A percentile compares a stretch with the other conserved stretches of the same genome.
Conservation (phyloP, 2,113 vertebrate species). For the Cinclus cinclus region DNA sequence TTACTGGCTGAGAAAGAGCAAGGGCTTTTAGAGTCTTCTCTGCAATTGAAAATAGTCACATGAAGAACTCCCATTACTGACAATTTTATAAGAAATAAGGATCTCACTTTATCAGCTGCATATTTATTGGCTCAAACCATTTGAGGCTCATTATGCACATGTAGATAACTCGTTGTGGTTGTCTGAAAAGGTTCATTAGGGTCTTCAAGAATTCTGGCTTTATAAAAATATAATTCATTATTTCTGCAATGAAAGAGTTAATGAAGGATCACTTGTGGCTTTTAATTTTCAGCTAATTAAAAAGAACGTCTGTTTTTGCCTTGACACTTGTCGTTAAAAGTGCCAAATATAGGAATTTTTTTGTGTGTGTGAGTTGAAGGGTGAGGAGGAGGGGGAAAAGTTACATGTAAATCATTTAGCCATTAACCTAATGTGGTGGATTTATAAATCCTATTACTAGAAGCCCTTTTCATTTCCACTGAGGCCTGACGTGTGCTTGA, state of each 20-base stretch:
- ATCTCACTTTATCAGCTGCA: slow-evolving; percentile 67
- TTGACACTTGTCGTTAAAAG: slow-evolving; percentile 63
- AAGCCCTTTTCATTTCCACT: slow-evolving; percentile 79
- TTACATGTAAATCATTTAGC: slow-evolving; percentile 80
- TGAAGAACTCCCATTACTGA: slow-evolving; percentile 56
- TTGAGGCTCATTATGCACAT: slow-evolving; percentile 64
- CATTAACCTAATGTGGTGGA: slow-evolving; percentile 80
- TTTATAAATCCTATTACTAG: slow-evolving; percentile 80
- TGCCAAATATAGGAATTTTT: slow-evolving; percentile 53
- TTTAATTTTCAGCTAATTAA: slow-evolving; percentile 55
- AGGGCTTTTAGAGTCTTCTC: slow-evolving; percentile 63
- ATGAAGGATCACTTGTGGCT: slow-evolving; percentile 29
- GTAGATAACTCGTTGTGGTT: slow-evolving; percentile 57
- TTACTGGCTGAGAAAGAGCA: slow-evolving; percentile 51
- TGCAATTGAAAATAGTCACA: slow-evolving; percentile 66
- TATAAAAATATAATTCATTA: slow-evolving; percentile 74
- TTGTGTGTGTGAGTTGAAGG: slow-evolving; percentile 67
- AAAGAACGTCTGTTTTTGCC: slow-evolving; percentile 66
- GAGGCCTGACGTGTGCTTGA: slow-evolving; percentile 76
- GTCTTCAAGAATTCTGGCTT: slow-evolving; percentile 69
- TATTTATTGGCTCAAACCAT: slow-evolving; percentile 64
- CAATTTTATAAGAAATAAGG: slow-evolving; percentile 69
- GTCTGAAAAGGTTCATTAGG: slow-evolving; percentile 71
- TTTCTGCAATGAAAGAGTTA: slow-evolving; percentile 69
- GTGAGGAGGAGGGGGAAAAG: slow-evolving; percentile 72